Conservation (phyloP, 2,113 vertebrate species). For the Caracal caracal region DNA sequence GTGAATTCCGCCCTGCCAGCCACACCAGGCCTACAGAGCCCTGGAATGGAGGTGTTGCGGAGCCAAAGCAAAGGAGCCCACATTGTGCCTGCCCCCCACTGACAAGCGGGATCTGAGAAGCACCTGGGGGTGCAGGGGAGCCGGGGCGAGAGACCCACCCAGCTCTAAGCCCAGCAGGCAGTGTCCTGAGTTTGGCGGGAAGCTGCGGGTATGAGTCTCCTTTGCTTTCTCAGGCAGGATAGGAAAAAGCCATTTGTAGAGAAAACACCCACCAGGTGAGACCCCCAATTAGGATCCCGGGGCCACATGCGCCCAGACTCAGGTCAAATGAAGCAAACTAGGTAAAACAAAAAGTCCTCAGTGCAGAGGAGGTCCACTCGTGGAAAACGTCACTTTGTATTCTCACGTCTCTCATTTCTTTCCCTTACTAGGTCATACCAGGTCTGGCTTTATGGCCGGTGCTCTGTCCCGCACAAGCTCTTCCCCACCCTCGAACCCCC, state of each 20-base stretch:
- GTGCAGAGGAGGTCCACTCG: background rate
- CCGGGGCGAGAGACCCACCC: background rate
- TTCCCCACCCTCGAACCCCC: background rate
- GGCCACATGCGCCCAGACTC: background rate
- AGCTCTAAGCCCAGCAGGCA: background rate
- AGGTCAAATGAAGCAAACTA: background rate
- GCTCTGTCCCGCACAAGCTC: background rate
- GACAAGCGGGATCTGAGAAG: rapidly evolving
- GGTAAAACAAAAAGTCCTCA: background rate
- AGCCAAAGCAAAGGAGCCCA: background rate
- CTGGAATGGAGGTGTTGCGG: rapidly evolving
- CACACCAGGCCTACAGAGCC: background rate
- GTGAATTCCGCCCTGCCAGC: background rate
- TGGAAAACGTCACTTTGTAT: too few species aligned
- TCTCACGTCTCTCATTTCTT: background rate
- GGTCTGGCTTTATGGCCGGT: background rate
- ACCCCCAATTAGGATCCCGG: background rate
- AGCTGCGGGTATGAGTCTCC: background rate
- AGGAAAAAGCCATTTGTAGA: background rate
- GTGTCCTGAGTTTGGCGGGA: background rate
- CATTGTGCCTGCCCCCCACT: background rate
- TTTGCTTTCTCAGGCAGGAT: background rate
- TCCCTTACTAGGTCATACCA: background rate
- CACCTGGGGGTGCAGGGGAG: rapidly evolving
- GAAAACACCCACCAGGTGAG: background rate